phyloP scores from a whole-genome alignment of 2,113 vertebrate genomes.

The Nymphicus hollandicus region DNA sequence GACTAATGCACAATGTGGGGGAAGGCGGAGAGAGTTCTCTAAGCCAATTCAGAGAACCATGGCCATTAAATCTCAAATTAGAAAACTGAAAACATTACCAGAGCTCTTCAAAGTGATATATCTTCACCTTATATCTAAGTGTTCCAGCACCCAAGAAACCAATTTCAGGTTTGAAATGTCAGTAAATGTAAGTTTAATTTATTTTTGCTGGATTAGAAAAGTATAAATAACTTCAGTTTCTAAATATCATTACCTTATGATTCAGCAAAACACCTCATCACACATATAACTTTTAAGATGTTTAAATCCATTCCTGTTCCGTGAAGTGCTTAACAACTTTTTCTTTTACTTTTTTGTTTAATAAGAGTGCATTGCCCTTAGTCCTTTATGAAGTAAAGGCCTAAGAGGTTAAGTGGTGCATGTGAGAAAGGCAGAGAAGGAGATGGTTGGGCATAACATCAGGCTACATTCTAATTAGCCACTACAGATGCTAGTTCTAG shows the following conservation, averaged over 20 bases:
- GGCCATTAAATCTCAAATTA: neutral
- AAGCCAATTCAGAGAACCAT: neutral
- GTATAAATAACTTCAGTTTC: neutral
- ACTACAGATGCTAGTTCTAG: neutral
- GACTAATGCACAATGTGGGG: neutral
- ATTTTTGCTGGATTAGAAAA: neutral
- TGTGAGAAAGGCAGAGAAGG: neutral
- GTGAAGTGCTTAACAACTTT: neutral
- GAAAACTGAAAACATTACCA: neutral
- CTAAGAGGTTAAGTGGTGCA: neutral
- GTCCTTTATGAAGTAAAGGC: neutral
- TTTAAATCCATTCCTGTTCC: neutral
- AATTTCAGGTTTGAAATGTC: neutral
- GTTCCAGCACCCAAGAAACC: neutral
- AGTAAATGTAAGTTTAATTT: neutral
- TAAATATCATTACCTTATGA: neutral
- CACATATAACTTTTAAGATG: neutral
- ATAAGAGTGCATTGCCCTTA: neutral
- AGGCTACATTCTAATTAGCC: neutral
- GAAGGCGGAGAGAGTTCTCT: neutral
- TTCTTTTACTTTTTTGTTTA: neutral
- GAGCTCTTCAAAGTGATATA: neutral
- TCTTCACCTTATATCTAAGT: neutral
- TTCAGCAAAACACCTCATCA: neutral
- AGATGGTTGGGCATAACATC: neutral